Evolutionary conservation across 2,888 invertebrate species (phyloP).

Genomic region (Parapristionchus giblindavisi): DNA sequence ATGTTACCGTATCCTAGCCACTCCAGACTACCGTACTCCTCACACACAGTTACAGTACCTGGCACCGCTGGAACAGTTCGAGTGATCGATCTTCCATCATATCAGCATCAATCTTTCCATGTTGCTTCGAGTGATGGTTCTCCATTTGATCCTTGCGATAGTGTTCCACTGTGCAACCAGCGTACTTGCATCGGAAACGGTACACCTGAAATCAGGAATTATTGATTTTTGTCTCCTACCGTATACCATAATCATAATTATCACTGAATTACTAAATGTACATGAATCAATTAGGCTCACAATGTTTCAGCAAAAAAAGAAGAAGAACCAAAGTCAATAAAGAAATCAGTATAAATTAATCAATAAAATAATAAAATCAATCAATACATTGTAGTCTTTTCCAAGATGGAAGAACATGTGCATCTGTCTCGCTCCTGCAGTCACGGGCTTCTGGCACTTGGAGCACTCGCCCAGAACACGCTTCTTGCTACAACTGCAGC

Average conservation of each 20-base stretch:
- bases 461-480: slow-evolving; percentile 67
- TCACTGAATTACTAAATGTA: neutral
- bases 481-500: slow-evolving; percentile 59
- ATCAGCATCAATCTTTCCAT: slow-evolving; percentile 65
- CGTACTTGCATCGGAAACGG: slow-evolving; percentile 67
- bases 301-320: no score
- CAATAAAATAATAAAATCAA: no score
- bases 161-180: slow-evolving; percentile 63
- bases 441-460: slow-evolving; percentile 67
- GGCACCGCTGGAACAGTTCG: slow-evolving; percentile 61
- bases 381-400: slow-evolving; percentile 61
- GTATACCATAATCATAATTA: neutral
- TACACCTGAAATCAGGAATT: slow-evolving; percentile 52
- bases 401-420: slow-evolving; percentile 69
- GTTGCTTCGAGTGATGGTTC: slow-evolving; percentile 67
- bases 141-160: slow-evolving; percentile 70
- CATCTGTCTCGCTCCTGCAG: slow-evolving; percentile 69
- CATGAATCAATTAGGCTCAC: neutral
- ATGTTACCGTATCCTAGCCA: neutral
- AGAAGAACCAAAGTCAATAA: no score
- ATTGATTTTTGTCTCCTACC: neutral
- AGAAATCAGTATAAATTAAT: no score
- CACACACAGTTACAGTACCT: slow-evolving; percentile 45
- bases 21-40: slow-evolving; percentile 8
- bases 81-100: slow-evolving; percentile 68